Evolutionary conservation across 2,113 vertebrate species (phyloP), one percentile per base, ranked within the genome.

Genomic region (Gymnogyps californianus): DNA sequence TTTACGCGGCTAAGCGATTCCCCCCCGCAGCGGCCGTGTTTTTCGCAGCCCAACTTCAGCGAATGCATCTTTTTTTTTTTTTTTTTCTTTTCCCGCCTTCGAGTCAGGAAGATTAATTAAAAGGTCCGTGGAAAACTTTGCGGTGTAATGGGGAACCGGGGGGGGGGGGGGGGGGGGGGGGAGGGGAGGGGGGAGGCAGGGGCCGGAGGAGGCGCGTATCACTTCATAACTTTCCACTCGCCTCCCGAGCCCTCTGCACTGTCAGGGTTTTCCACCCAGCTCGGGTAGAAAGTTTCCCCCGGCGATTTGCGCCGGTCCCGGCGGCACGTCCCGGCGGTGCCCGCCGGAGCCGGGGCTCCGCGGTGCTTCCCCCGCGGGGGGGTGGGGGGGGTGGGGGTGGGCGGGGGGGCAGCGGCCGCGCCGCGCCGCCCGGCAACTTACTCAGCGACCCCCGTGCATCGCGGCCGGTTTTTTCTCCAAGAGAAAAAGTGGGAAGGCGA

Each of bases 101-200:
- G 13, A 76, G 59, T 69, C 83, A 81, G 94, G 75, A 74, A 93
- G 44, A 31, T 84, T 61, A 75, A 87, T 91, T 75, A 92, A 94
- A 91, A 89, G 69, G 55, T 64, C 64, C n/a, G 25, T 55, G 74
- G 71, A 87, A 96, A 97, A 96, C 77, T 96, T 95, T 44, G 62
- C 34, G 4, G 26, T 42, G 46, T 59, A 52, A 76, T 11, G 52
- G 21, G 66, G 75, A 75, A n/a, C 24, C 38, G 7, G 28, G 24
- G 11, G 13, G 21, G 32, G 26, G 66, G 29, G 29, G 31, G 36
- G n/a, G n/a, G n/a, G n/a, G n/a, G n/a, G n/a, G n/a, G n/a, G n/a
- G n/a, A n/a, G n/a, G n/a, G n/a, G n/a, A 12, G 7, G 42, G 8
- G 7, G 42, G 46, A 13, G 32, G 28, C 25, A n/a, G 19, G 36